Conservation (phyloP, 2,113 vertebrate species). For the Psephotus haematonotus region DNA sequence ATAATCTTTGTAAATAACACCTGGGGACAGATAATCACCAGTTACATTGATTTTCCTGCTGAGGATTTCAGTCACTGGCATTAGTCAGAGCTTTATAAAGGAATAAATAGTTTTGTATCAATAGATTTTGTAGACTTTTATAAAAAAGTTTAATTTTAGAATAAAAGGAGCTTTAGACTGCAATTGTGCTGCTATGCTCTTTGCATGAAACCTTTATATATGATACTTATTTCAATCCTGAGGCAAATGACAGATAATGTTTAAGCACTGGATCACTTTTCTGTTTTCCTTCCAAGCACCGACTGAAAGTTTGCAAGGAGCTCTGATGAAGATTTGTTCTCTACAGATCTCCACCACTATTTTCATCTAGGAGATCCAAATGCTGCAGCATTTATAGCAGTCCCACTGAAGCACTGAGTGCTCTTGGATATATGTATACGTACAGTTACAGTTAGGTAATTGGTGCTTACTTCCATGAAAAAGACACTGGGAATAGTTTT, state of each 20-base stretch:
- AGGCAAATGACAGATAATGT: neutral
- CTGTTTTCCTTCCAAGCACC: neutral
- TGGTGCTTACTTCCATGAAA: neutral
- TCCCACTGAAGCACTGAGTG: neutral
- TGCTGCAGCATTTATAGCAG: neutral
- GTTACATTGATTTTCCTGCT: neutral
- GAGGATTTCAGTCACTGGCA: slow-evolving; percentile 3
- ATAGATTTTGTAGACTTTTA: neutral
- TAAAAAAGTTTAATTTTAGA: neutral
- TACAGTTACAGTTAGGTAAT: neutral
- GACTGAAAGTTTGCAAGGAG: neutral
- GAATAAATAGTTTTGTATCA: neutral
- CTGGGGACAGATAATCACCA: slow-evolving; percentile 3
- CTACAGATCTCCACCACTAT: neutral
- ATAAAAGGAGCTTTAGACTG: neutral
- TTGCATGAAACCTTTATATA: neutral
- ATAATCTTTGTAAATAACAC: slow-evolving; percentile 25
- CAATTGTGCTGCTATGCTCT: neutral
- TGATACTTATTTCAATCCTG: neutral
- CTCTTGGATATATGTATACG: neutral
- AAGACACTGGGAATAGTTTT: neutral
- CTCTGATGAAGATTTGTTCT: neutral
- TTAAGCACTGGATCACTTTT: neutral
- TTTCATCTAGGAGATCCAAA: neutral
- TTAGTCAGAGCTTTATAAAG: slow-evolving; percentile 15